These are phyloP conservation scores for Tribolium madens DNA, from an alignment of 1,140 invertebrate species.

Conservation along the genomic window DNA sequence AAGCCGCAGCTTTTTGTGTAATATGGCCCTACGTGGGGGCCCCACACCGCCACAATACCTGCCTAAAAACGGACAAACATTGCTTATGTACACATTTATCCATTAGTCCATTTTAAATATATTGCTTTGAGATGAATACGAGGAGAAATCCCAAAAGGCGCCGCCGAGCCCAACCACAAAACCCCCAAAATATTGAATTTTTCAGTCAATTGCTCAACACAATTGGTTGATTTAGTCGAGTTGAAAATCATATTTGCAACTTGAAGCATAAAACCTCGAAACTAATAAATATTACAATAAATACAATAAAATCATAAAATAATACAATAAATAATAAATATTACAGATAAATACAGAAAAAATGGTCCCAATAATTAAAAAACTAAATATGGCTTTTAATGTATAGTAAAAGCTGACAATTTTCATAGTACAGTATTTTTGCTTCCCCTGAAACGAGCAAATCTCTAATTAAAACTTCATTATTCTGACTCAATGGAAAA, in stretches of 20 bases:
- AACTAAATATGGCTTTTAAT: too few species aligned
- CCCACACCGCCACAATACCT: slow-evolving; percentile 56
- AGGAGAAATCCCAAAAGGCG: slow-evolving; percentile 54
- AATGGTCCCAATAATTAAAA: too few species aligned
- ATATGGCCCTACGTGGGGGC: slow-evolving; percentile 54
- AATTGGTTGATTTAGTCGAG: neutral
- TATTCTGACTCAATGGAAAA: too few species aligned
- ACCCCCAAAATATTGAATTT: slow-evolving; percentile 40
- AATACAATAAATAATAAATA: too few species aligned
- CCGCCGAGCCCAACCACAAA: slow-evolving; percentile 50
- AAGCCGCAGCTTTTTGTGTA: slow-evolving; percentile 54
- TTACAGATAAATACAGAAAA: too few species aligned
- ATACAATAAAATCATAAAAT: too few species aligned
- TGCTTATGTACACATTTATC: slow-evolving; percentile 60
- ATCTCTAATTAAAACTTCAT: too few species aligned
- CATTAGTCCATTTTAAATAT: slow-evolving; percentile 59
- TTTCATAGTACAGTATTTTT: too few species aligned
- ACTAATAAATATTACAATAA: slow-evolving; percentile 34
- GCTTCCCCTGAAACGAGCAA: too few species aligned
- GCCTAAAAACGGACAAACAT: slow-evolving; percentile 59
- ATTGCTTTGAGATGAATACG: slow-evolving; percentile 58
- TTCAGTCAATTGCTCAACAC: slow-evolving; percentile 42
- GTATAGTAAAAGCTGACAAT: too few species aligned
- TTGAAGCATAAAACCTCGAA: neutral
- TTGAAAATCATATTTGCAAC: slow-evolving; percentile 11